A percentile compares a stretch with the other conserved stretches of the same genome.
phyloP scores from a whole-genome alignment of 2,888 invertebrate genomes.

The Lycocerus yunnanus region DNA sequence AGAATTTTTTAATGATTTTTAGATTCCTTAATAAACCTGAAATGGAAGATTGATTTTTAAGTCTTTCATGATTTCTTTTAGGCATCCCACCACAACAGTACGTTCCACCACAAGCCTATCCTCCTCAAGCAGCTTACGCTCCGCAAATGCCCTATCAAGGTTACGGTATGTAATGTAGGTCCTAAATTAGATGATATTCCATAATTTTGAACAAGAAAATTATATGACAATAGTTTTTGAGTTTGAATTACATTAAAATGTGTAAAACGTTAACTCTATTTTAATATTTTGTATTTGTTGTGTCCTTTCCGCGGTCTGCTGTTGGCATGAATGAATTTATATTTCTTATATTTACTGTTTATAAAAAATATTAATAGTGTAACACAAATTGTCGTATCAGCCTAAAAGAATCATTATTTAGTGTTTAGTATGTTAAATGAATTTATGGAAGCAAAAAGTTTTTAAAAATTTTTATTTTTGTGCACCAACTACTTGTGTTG shows the following conservation, averaged over 20 bases:
- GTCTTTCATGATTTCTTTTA: slow-evolving; percentile 30
- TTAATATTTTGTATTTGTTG: slow-evolving; percentile 6
- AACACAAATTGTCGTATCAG: slow-evolving; percentile 13
- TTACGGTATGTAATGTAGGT: slow-evolving; percentile 63
- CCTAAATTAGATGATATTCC: slow-evolving; percentile 8
- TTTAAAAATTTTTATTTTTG: background rate
- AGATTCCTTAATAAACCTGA: background rate
- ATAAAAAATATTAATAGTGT: background rate
- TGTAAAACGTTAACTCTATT: background rate
- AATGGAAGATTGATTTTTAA: background rate
- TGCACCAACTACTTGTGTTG: background rate
- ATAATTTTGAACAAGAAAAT: slow-evolving; percentile 7
- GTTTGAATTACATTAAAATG: slow-evolving; percentile 4
- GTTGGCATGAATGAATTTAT: background rate
- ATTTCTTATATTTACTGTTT: slow-evolving; percentile 1
- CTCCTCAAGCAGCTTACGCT: slow-evolving; percentile 57
- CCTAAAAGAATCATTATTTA: slow-evolving; percentile 15
- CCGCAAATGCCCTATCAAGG: slow-evolving; percentile 67
- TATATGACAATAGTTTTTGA: slow-evolving; percentile 16
- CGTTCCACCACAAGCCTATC: slow-evolving; percentile 61
- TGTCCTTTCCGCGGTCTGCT: background rate
- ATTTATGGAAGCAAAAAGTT: background rate
- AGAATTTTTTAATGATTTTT: slow-evolving; percentile 22
- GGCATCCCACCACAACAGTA: slow-evolving; percentile 54
- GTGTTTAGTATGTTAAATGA: slow-evolving; percentile 8